phyloP scores from a whole-genome alignment of 2,888 invertebrate genomes.

The Caenorhabditis uteleia region DNA sequence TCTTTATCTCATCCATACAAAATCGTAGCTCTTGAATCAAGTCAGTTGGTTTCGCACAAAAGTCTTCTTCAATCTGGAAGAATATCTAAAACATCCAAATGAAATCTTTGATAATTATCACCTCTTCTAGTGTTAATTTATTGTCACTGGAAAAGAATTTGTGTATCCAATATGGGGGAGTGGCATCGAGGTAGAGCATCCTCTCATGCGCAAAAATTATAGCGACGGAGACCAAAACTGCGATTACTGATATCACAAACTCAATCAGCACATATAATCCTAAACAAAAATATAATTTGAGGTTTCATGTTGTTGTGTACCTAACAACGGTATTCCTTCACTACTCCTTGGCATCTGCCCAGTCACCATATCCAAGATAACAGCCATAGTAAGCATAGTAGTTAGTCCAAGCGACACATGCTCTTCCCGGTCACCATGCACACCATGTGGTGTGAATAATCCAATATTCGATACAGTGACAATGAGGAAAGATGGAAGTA shows the following conservation, averaged over 20 bases:
- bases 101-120: constrained; percentile 3
- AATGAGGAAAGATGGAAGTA: constrained; percentile 55
- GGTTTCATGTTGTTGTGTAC: constrained; percentile 9
- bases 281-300: constrained; percentile 7
- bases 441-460: constrained; percentile 58
- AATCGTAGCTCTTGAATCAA: constrained; percentile 50
- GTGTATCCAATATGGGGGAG: constrained; percentile 44
- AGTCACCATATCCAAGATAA: constrained; percentile 57
- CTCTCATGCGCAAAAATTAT: constrained; percentile 56
- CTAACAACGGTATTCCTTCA: constrained; percentile 53
- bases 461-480: constrained; percentile 55
- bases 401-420: constrained; percentile 57
- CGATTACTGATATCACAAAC: constrained; percentile 51
- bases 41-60: constrained; percentile 43
- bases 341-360: constrained; percentile 56
- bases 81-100: neutral
- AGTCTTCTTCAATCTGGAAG: constrained; percentile 49
- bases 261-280: constrained; percentile 54
- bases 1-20: constrained; percentile 46
- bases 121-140: constrained; percentile 22
- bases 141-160: constrained; percentile 38
- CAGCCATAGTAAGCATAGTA: constrained; percentile 59
- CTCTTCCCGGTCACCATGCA: constrained; percentile 55
- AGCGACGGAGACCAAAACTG: constrained; percentile 49
- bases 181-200: constrained; percentile 43